A percentile compares a stretch with the other conserved stretches of the same genome.
These are phyloP conservation scores for Dendroctonus ponderosae DNA, from an alignment of 1,140 invertebrate species.

Conservation along the genomic window DNA sequence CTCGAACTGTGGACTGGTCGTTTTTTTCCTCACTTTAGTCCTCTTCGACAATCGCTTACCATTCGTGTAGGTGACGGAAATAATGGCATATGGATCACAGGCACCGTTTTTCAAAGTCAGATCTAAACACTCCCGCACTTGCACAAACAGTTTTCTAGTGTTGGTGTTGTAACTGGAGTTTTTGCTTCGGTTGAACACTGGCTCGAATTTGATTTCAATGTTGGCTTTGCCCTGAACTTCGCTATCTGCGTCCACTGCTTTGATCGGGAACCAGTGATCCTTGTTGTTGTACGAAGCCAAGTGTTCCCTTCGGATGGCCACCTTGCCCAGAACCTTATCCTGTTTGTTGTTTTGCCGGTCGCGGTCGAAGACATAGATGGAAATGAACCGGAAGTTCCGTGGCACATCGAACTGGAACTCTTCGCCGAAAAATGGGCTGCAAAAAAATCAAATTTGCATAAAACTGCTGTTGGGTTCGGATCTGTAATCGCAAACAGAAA, in stretches of 20 bases:
- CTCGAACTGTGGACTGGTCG: constrained; percentile 82
- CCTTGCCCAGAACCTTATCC: constrained; percentile 85
- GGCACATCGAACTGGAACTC: constrained; percentile 92
- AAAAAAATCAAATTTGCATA: constrained; percentile 40
- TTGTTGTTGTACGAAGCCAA: constrained; percentile 82
- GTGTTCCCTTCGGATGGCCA: constrained; percentile 83
- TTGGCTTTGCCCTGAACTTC: constrained; percentile 86
- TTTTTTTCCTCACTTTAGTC: constrained; percentile 87
- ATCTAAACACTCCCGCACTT: constrained; percentile 81
- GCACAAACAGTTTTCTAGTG: constrained; percentile 53
- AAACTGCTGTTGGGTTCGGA: too few relatives aligned
- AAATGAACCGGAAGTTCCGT: constrained; percentile 80
- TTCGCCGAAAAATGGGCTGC: constrained; percentile 87
- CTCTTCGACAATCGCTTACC: constrained; percentile 77
- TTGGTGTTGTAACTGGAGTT: constrained; percentile 36
- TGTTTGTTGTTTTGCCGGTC: constrained; percentile 72
- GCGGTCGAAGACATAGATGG: constrained; percentile 82
- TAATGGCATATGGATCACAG: constrained; percentile 85
- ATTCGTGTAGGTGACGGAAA: constrained; percentile 77
- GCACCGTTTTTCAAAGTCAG: constrained; percentile 84
- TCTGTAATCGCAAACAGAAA: too few relatives aligned
- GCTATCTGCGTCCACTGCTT: constrained; percentile 79
- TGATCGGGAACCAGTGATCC: constrained; percentile 88
- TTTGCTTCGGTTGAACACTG: constrained; percentile 39
- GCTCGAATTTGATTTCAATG: constrained; percentile 64